Conservation (phyloP, 2,113 vertebrate species). For the Plestiodon gilberti region DNA sequence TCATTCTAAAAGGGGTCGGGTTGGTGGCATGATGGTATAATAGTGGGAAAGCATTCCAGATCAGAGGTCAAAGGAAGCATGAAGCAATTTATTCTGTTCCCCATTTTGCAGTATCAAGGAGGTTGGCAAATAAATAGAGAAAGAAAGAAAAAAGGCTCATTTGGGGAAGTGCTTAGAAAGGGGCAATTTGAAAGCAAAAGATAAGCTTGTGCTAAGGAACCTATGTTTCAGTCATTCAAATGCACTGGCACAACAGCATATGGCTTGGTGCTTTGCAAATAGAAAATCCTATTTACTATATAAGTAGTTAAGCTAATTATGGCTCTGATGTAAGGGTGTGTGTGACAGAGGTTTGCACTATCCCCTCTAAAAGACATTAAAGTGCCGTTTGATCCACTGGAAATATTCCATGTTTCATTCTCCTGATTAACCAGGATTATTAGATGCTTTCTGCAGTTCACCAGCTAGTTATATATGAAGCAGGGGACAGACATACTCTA, state of each 20-base stretch:
- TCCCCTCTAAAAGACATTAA: conserved; percentile 54
- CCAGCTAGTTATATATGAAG: background rate
- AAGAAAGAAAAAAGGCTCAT: rapidly evolving
- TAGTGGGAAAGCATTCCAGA: background rate
- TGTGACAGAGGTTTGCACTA: conserved; percentile 64
- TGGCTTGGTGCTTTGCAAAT: conserved; percentile 63
- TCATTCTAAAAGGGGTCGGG: background rate
- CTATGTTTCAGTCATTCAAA: conserved; percentile 17
- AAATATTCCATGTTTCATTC: conserved; percentile 23
- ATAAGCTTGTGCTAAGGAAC: background rate
- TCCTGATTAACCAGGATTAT: background rate
- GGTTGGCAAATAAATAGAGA: conserved; percentile 1
- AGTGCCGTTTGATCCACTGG: conserved; percentile 27
- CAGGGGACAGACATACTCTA: background rate
- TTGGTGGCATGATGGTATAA: background rate
- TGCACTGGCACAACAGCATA: conserved; percentile 42
- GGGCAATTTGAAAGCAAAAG: conserved; percentile 26
- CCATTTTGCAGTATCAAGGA: rapidly evolving
- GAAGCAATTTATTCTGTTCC: background rate
- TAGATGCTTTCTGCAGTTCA: background rate
- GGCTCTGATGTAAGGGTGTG: conserved; percentile 73
- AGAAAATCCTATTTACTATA: conserved; percentile 85
- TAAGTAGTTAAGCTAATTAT: conserved; percentile 82
- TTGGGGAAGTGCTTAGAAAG: background rate
- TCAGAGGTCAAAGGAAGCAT: rapidly evolving